phyloP scores from a whole-genome alignment of 2,888 invertebrate genomes.

The Lasiommata megera region DNA sequence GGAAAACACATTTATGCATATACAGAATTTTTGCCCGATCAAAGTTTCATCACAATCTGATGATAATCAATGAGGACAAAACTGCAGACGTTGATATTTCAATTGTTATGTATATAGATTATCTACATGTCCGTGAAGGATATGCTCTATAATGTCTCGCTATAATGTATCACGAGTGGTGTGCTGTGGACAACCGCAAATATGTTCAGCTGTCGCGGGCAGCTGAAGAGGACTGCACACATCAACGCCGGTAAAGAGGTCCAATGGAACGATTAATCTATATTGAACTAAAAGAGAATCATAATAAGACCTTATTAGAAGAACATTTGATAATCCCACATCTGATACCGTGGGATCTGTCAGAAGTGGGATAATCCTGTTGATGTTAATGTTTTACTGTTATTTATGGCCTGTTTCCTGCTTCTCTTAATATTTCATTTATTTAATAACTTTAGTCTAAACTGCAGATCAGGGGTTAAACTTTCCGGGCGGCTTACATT shows the following conservation, averaged over 20 bases:
- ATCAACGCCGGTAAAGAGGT: not conserved
- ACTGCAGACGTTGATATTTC: no score
- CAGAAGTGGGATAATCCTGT: not conserved
- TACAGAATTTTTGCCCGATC: no score
- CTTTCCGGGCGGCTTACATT: no score
- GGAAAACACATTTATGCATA: no score
- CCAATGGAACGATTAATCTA: not conserved
- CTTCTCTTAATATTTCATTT: no score
- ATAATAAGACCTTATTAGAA: not conserved
- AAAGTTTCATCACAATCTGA: no score
- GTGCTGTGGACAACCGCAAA: constrained; percentile 4
- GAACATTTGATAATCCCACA: not conserved
- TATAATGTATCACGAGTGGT: constrained; percentile 1
- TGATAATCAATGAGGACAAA: no score
- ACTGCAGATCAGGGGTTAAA: no score
- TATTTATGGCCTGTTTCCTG: no score
- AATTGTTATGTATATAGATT: no score
- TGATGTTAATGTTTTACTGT: not conserved
- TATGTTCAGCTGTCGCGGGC: not conserved
- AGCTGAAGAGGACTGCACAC: constrained; percentile 4
- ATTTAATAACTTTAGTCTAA: no score
- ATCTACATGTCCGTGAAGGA: not conserved
- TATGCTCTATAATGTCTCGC: not conserved
- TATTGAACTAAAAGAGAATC: not conserved
- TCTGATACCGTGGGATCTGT: not conserved